Conservation (phyloP, 2,797 vertebrate species). For the Tympanoctomys barrerae region DNA sequence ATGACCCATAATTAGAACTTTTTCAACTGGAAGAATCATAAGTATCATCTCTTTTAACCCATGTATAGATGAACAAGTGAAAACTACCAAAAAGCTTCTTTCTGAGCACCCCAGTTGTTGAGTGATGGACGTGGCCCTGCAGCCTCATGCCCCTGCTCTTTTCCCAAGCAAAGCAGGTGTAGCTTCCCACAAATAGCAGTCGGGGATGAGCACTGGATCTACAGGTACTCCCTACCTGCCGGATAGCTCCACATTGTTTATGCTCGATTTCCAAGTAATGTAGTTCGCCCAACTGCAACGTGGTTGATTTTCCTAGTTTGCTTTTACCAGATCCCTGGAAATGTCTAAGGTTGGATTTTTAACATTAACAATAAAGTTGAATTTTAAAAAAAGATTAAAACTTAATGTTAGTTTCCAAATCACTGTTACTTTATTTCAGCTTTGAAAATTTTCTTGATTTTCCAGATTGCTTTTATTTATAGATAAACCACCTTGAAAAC, state of each 20-base stretch:
- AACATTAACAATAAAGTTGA: neutral
- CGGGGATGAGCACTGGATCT: fast-evolving
- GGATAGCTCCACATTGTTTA: neutral
- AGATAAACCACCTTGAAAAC: conserved; percentile 4
- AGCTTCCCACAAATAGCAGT: too few species aligned
- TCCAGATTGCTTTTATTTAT: conserved; percentile 32
- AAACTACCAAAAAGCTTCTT: neutral
- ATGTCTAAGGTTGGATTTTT: conserved; percentile 13
- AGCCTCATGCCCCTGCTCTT: neutral
- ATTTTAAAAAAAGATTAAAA: conserved; percentile 45
- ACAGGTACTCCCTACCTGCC: neutral
- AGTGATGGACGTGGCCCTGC: neutral
- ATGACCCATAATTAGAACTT: neutral
- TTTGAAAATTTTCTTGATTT: conserved; percentile 8
- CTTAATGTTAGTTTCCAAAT: conserved; percentile 55
- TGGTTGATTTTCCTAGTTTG: conserved; percentile 24
- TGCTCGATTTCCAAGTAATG: neutral
- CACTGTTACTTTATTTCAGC: neutral
- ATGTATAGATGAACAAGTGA: neutral
- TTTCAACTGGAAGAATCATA: neutral
- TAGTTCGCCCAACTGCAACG: neutral
- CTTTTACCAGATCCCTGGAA: conserved; percentile 28
- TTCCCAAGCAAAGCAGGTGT: too few species aligned
- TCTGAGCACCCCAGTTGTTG: neutral
- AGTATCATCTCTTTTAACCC: neutral